These are phyloP conservation scores for Eupeodes luniger DNA, from an alignment of 2,888 invertebrate genomes.

Conservation along the genomic window DNA sequence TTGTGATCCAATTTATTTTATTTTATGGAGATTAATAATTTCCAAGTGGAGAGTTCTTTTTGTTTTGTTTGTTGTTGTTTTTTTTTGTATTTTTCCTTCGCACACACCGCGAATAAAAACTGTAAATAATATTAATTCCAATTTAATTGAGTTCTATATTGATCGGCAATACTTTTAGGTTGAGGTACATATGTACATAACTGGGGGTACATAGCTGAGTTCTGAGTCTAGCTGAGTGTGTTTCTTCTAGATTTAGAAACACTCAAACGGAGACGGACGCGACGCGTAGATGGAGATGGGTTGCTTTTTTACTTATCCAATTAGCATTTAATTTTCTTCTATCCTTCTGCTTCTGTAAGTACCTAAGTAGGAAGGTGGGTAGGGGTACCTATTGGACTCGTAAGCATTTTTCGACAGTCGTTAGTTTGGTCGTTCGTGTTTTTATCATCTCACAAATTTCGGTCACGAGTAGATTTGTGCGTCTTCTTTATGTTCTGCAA, in stretches of 20 bases:
- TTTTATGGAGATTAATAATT: constrained; percentile 31
- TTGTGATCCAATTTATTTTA: background rate
- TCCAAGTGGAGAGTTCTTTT: constrained; percentile 38
- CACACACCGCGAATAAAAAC: constrained; percentile 37
- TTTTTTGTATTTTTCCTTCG: background rate
- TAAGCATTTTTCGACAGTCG: background rate
- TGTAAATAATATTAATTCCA: constrained; percentile 24
- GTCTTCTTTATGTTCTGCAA: constrained; percentile 1
- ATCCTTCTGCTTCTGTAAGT: constrained; percentile 9
- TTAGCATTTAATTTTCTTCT: constrained; percentile 1
- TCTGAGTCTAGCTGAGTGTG: background rate
- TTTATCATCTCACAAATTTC: constrained; percentile 1
- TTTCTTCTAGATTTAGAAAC: background rate
- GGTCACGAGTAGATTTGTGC: constrained; percentile 21
- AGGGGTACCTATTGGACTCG: background rate
- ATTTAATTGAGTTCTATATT: constrained; percentile 12
- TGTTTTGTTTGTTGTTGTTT: constrained; percentile 39
- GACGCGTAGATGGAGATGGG: background rate
- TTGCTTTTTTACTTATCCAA: constrained; percentile 26
- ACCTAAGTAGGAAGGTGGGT: too few species aligned
- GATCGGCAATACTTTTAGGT: background rate
- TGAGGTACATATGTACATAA: too few species aligned
- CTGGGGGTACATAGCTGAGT: too few species aligned
- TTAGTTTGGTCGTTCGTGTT: background rate
- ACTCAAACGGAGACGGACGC: too few species aligned